These are phyloP conservation scores for Diachasma alloeum DNA, from an alignment of 1,140 invertebrate species.

Conservation along the genomic window DNA sequence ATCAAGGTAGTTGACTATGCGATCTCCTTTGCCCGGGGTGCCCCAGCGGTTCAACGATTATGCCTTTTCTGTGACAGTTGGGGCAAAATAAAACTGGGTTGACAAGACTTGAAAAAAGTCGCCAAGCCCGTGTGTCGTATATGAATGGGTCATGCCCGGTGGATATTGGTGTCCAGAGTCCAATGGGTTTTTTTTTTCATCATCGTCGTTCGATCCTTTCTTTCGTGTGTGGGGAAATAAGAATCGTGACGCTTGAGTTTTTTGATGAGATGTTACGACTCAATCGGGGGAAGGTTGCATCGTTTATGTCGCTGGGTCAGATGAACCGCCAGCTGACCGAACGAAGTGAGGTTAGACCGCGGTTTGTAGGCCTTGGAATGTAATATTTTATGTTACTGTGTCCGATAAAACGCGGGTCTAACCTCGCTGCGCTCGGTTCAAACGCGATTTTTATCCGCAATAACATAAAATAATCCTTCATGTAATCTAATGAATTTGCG, in stretches of 20 bases:
- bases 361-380: too few species aligned
- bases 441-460: too few species aligned
- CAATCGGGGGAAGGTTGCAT: not conserved
- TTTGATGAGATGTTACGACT: slow-evolving; percentile 14
- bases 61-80: not conserved
- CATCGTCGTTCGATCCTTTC: not conserved
- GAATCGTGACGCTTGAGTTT: not conserved
- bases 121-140: not conserved
- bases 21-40: not conserved
- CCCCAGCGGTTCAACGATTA: not conserved
- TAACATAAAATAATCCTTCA: too few species aligned
- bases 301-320: not conserved
- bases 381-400: too few species aligned
- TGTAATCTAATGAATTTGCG: too few species aligned
- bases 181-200: not conserved
- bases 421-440: too few species aligned
- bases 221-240: not conserved
- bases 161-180: not conserved
- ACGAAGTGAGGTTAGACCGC: too few species aligned
- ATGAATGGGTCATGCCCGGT: not conserved
- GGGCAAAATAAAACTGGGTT: not conserved
- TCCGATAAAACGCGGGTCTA: too few species aligned
- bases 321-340: not conserved
- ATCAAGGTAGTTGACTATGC: slow-evolving; percentile 53
- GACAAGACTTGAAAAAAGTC: not conserved